phyloP scores from a whole-genome alignment of 2,113 vertebrate genomes.

The Pholis gunnellus region DNA sequence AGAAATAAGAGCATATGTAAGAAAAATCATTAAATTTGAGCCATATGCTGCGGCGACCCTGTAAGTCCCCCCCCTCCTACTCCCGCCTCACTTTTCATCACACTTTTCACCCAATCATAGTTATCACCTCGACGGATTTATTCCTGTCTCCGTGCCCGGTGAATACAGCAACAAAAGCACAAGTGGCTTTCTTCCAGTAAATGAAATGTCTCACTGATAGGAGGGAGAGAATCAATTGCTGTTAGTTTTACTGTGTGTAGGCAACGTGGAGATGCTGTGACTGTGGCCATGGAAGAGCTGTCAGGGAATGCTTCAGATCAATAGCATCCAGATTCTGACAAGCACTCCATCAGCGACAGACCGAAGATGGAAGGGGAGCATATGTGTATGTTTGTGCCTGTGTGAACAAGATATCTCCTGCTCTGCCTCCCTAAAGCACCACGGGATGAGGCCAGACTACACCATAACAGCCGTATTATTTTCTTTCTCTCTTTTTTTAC shows the following conservation, averaged over 20 bases:
- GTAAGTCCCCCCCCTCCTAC: not conserved
- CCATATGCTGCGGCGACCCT: conserved; percentile 19
- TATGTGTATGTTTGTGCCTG: conserved; percentile 16
- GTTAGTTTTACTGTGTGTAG: conserved; percentile 52
- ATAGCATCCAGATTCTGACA: conserved; percentile 58
- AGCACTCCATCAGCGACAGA: conserved; percentile 51
- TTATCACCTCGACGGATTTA: conserved; percentile 49
- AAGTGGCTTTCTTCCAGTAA: conserved; percentile 70
- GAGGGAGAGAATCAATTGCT: conserved; percentile 60
- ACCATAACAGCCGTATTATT: not conserved
- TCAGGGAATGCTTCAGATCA: conserved; percentile 58
- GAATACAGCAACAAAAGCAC: conserved; percentile 60
- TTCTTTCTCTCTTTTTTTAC: not conserved
- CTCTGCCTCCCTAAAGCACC: conserved; percentile 14
- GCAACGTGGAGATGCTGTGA: conserved; percentile 52
- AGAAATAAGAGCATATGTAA: conserved; percentile 23
- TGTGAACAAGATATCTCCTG: conserved; percentile 30
- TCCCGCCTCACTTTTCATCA: conserved; percentile 28
- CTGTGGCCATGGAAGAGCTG: conserved; percentile 51
- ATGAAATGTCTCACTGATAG: conserved; percentile 65
- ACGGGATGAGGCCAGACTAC: conserved; percentile 6
- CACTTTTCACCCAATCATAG: conserved; percentile 32
- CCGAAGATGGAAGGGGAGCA: not conserved
- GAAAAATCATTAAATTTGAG: conserved; percentile 7
- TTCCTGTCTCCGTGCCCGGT: conserved; percentile 51